These are phyloP conservation scores for Protobothrops flavoviridis DNA, from an alignment of 2,113 vertebrate genomes.

Conservation along the genomic window DNA sequence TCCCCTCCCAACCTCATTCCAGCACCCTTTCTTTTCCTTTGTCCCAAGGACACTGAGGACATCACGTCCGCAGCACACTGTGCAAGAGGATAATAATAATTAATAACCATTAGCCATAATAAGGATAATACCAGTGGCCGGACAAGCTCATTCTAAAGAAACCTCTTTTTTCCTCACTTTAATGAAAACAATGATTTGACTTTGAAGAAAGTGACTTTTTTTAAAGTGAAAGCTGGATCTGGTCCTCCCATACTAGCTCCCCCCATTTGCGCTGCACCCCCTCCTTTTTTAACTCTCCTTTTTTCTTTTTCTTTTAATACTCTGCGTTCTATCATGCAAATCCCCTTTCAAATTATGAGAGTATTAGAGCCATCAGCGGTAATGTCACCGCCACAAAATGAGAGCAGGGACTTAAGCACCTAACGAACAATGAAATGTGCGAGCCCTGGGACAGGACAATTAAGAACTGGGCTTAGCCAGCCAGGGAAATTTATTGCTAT, in stretches of 20 bases:
- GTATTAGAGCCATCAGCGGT: slow-evolving; percentile 99
- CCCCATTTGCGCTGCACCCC: slow-evolving; percentile 56
- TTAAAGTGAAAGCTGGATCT: slow-evolving; percentile 90
- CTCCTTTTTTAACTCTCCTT: slow-evolving; percentile 74
- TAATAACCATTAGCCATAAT: slow-evolving; percentile 85
- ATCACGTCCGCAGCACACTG: slow-evolving; percentile 76
- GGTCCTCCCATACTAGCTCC: slow-evolving; percentile 52
- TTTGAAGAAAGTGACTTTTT: slow-evolving; percentile 99
- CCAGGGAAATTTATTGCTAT: slow-evolving; percentile 99
- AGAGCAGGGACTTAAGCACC: slow-evolving; percentile 99
- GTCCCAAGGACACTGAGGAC: slow-evolving; percentile 79
- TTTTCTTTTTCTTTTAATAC: slow-evolving; percentile 98
- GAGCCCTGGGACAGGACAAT: slow-evolving; percentile 99
- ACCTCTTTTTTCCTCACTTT: slow-evolving; percentile 66
- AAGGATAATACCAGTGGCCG: slow-evolving; percentile 74
- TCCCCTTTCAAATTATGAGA: slow-evolving; percentile 99
- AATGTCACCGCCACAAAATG: slow-evolving; percentile 99
- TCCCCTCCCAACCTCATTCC: slow-evolving; percentile 32
- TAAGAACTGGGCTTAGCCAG: slow-evolving; percentile 99
- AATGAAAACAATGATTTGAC: slow-evolving; percentile 94
- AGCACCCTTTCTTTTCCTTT: slow-evolving; percentile 52
- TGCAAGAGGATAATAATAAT: slow-evolving; percentile 77
- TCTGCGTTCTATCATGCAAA: slow-evolving; percentile 99
- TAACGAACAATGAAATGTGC: slow-evolving; percentile 99
- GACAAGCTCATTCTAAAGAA: slow-evolving; percentile 72